A percentile compares a stretch with the other conserved stretches of the same genome.
These are phyloP conservation scores for Stegophylla sp. DNA, from an alignment of 2,888 invertebrate species.

Conservation along the genomic window DNA sequence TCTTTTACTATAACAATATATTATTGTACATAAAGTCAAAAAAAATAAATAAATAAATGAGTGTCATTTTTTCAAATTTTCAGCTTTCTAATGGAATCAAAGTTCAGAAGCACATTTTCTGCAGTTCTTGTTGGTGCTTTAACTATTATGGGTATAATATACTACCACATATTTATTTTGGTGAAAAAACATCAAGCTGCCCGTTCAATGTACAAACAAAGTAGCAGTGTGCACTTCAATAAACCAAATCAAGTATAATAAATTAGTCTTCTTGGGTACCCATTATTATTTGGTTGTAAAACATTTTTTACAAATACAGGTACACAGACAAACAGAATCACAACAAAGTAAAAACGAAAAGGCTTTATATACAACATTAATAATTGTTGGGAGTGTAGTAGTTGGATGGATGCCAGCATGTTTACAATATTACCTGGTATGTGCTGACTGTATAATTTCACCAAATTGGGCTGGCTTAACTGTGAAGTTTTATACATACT, in stretches of 20 bases:
- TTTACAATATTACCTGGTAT: slow-evolving; percentile 69
- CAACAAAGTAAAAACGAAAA: slow-evolving; percentile 66
- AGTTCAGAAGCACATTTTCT: slow-evolving; percentile 68
- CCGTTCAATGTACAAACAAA: slow-evolving; percentile 65
- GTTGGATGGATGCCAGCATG: slow-evolving; percentile 73
- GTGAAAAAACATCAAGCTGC: slow-evolving; percentile 68
- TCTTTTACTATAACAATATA: background rate
- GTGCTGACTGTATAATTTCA: slow-evolving; percentile 66
- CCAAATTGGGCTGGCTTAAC: slow-evolving; percentile 54
- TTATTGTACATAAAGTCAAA: background rate
- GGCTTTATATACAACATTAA: slow-evolving; percentile 71
- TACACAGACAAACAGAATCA: slow-evolving; percentile 25
- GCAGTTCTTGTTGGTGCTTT: slow-evolving; percentile 70
- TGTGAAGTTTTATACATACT: slow-evolving; percentile 63
- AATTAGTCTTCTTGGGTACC: background rate
- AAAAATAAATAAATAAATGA: too few relatives aligned
- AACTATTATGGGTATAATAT: slow-evolving; percentile 70
- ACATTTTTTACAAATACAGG: background rate
- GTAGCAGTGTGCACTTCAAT: slow-evolving; percentile 36
- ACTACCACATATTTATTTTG: slow-evolving; percentile 70
- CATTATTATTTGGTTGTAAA: background rate
- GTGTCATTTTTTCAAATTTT: slow-evolving; percentile 60
- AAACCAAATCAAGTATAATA: slow-evolving; percentile 36
- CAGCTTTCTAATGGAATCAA: slow-evolving; percentile 65
- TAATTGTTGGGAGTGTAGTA: slow-evolving; percentile 69